Evolutionary conservation across 2,113 vertebrate genomes (phyloP).

Genomic region (Lamprotornis superbus): DNA sequence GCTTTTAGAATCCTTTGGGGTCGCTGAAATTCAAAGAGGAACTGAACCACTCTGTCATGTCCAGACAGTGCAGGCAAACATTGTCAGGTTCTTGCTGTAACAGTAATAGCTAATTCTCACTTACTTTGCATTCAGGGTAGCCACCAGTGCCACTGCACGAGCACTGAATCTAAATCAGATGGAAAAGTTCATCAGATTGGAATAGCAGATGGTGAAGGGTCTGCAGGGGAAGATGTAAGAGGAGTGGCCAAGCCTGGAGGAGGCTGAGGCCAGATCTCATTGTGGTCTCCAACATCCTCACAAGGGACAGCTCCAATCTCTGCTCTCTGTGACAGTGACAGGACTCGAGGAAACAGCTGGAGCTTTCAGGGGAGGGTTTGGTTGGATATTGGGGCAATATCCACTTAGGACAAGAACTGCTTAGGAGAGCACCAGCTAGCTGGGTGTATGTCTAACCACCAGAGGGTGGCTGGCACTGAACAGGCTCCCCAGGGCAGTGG

Average conservation of each 20-base stretch:
- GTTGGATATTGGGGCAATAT: background rate
- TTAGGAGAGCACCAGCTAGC: background rate
- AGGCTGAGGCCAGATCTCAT: background rate
- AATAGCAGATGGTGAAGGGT: background rate
- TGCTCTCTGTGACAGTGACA: background rate
- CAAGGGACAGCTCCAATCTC: background rate
- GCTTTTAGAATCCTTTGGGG: background rate
- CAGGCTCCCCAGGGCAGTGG: background rate
- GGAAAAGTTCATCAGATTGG: background rate
- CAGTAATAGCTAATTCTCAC: background rate
- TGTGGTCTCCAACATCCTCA: rapidly evolving
- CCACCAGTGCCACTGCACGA: background rate
- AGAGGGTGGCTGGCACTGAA: background rate
- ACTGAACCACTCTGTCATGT: background rate
- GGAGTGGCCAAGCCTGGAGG: background rate
- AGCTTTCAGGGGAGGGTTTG: background rate
- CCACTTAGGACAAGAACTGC: background rate
- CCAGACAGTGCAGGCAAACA: background rate
- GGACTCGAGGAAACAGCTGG: rapidly evolving
- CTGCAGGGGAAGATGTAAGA: background rate
- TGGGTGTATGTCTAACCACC: background rate
- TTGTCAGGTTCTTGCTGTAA: background rate
- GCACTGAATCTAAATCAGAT: background rate
- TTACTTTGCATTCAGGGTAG: background rate
- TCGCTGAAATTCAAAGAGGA: background rate